A percentile compares a stretch with the other conserved stretches of the same genome.
Conservation (phyloP, 2,797 vertebrate genomes). For the Orestias chungarensis region DNA sequence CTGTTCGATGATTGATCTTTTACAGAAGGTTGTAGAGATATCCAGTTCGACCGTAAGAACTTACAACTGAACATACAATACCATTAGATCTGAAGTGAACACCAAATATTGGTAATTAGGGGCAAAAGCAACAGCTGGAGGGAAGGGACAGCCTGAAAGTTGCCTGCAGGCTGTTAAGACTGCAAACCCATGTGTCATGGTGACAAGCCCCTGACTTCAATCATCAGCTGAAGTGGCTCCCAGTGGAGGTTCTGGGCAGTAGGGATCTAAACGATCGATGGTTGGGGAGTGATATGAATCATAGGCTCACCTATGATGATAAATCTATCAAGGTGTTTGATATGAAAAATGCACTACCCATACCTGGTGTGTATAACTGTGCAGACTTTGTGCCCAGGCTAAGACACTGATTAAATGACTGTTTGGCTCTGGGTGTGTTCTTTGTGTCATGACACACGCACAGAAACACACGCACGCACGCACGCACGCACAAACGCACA, state of each 20-base stretch:
- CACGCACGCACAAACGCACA: too few species aligned
- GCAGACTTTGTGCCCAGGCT: constrained; percentile 39
- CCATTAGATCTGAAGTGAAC: not conserved
- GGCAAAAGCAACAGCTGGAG: not conserved
- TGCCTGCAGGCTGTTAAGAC: constrained; percentile 37
- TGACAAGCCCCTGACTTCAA: constrained; percentile 61
- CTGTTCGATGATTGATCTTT: not conserved
- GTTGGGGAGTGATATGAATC: constrained; percentile 51
- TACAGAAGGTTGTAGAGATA: not conserved
- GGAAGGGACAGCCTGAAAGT: constrained; percentile 1
- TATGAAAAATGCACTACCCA: constrained; percentile 64
- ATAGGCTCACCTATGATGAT: constrained; percentile 51
- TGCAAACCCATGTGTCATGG: constrained; percentile 44
- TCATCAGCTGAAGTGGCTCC: constrained; percentile 51
- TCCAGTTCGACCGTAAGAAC: not conserved
- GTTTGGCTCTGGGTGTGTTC: constrained; percentile 22
- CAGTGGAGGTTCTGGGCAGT: constrained; percentile 48
- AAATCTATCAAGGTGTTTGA: constrained; percentile 51
- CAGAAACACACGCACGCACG: too few species aligned
- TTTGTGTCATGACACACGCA: constrained; percentile 1
- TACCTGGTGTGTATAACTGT: constrained; percentile 63
- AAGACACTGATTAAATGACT: constrained; percentile 63
- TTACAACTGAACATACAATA: not conserved
- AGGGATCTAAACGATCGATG: constrained; percentile 47
- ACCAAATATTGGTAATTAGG: not conserved